Evolutionary conservation across 1,140 invertebrate species (phyloP), one percentile per base, ranked within the genome.

Genomic region (Drosophila oshimai): DNA sequence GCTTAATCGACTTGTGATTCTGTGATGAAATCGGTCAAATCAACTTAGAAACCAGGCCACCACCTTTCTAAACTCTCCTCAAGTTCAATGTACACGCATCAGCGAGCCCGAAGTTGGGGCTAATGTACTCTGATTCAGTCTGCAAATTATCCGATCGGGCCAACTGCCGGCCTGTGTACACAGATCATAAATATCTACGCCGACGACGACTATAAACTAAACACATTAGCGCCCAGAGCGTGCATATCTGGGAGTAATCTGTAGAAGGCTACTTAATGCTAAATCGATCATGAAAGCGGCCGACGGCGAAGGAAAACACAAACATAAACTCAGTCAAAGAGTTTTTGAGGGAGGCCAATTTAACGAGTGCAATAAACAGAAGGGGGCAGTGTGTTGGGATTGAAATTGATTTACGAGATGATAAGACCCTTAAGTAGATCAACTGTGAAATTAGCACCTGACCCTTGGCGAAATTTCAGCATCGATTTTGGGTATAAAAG

Each of bases 381-480:
- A n/a, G n/a, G 10, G 17, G 26, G 12, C 18, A 49, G 22, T 9
- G 37, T 10, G n/a, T 15, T 44, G 37, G 34, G 45, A 17, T 12
- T 31, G 44, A 44, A 65, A 42, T 49, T 86, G 80, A 86, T 86
- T 86, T 73, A 86, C 58, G 79, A 79, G 49, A 33, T 24, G 80
- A 86, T 87, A 80, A 22, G 49, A 24, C 41, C 36, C 20, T 12
- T 10, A 22, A 47, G 47, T 50, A 54, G 54, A 62, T 71, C 46
- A 60, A 37, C 50, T 58, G 29, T 44, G 29, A 61, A 75, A 64
- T 50, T 60, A 42, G 37, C 47, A 61, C 24, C 0, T 57, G 44
- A 61, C 17, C 13, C n/a, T 6, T 17, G 29, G 55, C 39, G 10
- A 78, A 55, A 49, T 60, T 4, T 42, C 6, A 39, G 18, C 15